Conservation (phyloP, 2,888 invertebrate species). For the Sisyra terminalis region DNA sequence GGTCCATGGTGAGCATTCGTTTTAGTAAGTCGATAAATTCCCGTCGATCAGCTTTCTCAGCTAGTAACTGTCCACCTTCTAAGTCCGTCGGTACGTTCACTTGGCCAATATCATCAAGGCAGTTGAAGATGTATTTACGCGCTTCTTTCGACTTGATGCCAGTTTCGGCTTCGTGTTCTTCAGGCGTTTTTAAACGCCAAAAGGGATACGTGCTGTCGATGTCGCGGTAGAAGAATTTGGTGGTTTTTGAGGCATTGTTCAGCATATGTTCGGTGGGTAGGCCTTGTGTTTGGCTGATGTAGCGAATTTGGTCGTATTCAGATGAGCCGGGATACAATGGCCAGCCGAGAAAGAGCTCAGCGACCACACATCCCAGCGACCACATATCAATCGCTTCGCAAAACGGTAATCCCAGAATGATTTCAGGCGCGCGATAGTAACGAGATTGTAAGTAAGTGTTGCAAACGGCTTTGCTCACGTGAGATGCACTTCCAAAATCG, state of each 20-base stretch:
- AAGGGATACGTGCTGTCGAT: constrained; percentile 82
- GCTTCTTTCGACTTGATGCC: constrained; percentile 99
- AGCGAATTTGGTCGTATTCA: constrained; percentile 96
- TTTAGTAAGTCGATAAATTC: constrained; percentile 97
- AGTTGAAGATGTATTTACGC: constrained; percentile 98
- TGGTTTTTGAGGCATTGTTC: constrained; percentile 91
- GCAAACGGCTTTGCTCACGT: constrained; percentile 98
- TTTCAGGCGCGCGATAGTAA: constrained; percentile 95
- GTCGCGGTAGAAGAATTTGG: constrained; percentile 95
- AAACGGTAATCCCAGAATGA: constrained; percentile 93
- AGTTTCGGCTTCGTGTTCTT: constrained; percentile 95
- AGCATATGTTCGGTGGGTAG: constrained; percentile 97
- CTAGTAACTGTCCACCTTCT: constrained; percentile 89
- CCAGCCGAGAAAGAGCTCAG: constrained; percentile 98
- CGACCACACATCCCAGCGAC: constrained; percentile 98
- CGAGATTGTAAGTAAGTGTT: constrained; percentile 98
- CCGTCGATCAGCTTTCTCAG: constrained; percentile 91
- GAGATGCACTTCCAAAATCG: constrained; percentile 98
- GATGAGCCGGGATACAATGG: constrained; percentile 98
- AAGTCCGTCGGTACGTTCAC: constrained; percentile 95
- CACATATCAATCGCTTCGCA: constrained; percentile 99
- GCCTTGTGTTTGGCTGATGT: constrained; percentile 58
- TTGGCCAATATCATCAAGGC: constrained; percentile 95
- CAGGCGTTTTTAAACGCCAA: constrained; percentile 84
- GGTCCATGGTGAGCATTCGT: constrained; percentile 97